Conservation (phyloP, 2,888 invertebrate species). For the Agriopis marginaria region DNA sequence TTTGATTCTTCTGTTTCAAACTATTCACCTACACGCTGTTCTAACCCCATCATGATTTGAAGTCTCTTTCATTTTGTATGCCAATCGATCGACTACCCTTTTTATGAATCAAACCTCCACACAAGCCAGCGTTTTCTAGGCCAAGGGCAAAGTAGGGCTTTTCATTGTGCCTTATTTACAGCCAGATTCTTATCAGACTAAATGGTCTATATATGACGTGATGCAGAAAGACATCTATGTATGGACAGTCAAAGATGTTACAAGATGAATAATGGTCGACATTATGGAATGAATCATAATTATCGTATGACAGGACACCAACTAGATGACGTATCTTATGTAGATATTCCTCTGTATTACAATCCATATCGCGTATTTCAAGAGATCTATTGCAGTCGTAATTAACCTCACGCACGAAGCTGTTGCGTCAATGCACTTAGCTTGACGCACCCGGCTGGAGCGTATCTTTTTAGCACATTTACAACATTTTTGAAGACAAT, state of each 20-base stretch:
- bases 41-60: not conserved
- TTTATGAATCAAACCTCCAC: conserved; percentile 8
- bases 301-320: not conserved
- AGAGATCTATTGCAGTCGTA: too few species aligned
- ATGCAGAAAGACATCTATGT: too few species aligned
- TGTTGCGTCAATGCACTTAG: too few species aligned
- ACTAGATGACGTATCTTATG: too few species aligned
- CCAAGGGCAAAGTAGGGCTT: conserved; percentile 8
- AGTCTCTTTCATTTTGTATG: not conserved
- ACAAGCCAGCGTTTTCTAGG: conserved; percentile 2
- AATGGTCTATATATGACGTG: too few species aligned
- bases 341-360: too few species aligned
- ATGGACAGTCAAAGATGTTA: too few species aligned
- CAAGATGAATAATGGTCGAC: not conserved
- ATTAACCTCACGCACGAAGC: too few species aligned
- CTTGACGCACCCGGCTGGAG: too few species aligned
- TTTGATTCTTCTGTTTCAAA: not conserved
- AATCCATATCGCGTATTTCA: too few species aligned
- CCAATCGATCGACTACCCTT: conserved; percentile 8
- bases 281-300: not conserved
- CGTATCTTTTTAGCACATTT: too few species aligned
- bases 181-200: not conserved
- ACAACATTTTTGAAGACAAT: too few species aligned
- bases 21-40: not conserved
- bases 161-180: not conserved